Evolutionary conservation across 2,888 invertebrate species (phyloP).

Genomic region (Caenorhabditis virilis): DNA sequence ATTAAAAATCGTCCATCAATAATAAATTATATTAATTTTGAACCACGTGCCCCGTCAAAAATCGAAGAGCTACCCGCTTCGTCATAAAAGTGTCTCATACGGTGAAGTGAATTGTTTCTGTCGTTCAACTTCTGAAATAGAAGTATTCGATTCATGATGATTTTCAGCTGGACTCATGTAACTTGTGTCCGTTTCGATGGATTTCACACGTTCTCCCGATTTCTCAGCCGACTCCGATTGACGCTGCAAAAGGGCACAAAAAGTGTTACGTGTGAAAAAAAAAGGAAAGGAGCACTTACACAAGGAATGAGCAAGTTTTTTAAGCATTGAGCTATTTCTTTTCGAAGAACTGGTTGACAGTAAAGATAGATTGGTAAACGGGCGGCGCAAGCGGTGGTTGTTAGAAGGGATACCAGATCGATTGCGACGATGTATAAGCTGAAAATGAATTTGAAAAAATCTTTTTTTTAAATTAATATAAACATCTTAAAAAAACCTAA

Average conservation of each 20-base stretch:
- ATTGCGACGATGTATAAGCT: conserved; percentile 61
- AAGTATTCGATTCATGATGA: conserved; percentile 12
- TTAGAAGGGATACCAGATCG: conserved; percentile 61
- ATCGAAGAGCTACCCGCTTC: too few relatives aligned
- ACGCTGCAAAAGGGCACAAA: too few relatives aligned
- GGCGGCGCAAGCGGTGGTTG: conserved; percentile 63
- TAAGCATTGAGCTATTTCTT: conserved; percentile 41
- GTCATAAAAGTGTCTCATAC: conserved; percentile 29
- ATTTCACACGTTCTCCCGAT: conserved; percentile 32
- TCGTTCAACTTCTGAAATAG: conserved; percentile 8
- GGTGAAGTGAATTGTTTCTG: conserved; percentile 10
- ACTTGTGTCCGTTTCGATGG: conserved; percentile 35
- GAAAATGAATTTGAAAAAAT: conserved; percentile 7
- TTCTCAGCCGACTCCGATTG: conserved; percentile 17
- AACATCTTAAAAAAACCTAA: background rate
- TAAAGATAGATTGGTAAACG: conserved; percentile 64
- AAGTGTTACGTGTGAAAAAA: too few relatives aligned
- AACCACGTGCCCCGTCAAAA: too few relatives aligned
- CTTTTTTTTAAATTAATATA: background rate
- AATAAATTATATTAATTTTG: too few relatives aligned
- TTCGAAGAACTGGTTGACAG: conserved; percentile 52
- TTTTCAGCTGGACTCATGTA: conserved; percentile 5
- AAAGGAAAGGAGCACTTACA: too few relatives aligned
- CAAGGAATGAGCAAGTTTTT: conserved; percentile 18
- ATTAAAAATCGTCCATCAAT: too few relatives aligned